A percentile compares a stretch with the other conserved stretches of the same genome.
These are phyloP conservation scores for Lagocephalus sceleratus DNA, from an alignment of 2,797 vertebrate species.

Conservation along the genomic window DNA sequence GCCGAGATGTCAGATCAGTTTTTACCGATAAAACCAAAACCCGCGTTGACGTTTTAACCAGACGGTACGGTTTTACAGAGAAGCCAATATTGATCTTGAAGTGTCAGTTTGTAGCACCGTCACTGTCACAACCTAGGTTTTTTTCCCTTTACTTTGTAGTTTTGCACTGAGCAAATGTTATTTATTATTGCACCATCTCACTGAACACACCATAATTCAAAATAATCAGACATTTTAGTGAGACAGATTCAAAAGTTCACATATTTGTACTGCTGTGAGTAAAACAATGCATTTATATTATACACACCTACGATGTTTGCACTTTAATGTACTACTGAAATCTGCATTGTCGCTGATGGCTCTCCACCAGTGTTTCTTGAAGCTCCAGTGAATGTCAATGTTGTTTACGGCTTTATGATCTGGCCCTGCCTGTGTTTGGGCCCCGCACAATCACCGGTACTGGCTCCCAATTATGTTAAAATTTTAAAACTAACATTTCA, in stretches of 20 bases:
- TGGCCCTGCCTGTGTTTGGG: not conserved
- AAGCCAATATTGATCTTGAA: not conserved
- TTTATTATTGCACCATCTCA: conserved; percentile 45
- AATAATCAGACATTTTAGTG: not conserved
- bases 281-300: not conserved
- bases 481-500: conserved; percentile 23
- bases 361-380: conserved; percentile 15
- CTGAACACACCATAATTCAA: not conserved
- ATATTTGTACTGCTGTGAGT: conserved; percentile 22
- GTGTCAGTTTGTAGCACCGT: not conserved
- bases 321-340: conserved; percentile 39
- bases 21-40: too few species aligned
- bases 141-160: conserved; percentile 23
- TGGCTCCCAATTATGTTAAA: not conserved
- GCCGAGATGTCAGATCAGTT: not conserved
- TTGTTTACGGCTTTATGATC: conserved; percentile 5
- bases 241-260: not conserved
- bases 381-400: conserved; percentile 32
- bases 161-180: conserved; percentile 55
- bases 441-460: not conserved
- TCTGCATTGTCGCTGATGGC: conserved; percentile 6
- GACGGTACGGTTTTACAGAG: too few species aligned
- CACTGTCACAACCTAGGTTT: not conserved
- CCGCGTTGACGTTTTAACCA: too few species aligned
- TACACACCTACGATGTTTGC: conserved; percentile 34